Conservation (phyloP, 2,797 vertebrate genomes). For the Tenualosa thibaudeaui region DNA sequence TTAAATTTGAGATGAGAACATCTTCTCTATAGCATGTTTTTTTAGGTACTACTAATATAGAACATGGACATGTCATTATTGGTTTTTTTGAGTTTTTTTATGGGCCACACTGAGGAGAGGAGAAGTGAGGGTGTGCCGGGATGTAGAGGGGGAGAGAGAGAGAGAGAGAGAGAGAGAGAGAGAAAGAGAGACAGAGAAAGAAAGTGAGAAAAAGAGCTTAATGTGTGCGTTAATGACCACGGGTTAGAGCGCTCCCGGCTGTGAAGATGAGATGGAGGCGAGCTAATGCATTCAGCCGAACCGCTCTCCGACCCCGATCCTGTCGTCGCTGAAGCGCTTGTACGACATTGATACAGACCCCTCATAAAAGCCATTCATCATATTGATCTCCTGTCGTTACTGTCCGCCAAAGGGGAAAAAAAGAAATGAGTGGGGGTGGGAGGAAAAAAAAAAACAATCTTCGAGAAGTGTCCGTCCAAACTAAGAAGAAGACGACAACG, state of each 20-base stretch:
- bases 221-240: slow-evolving; percentile 13
- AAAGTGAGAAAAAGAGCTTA: not conserved
- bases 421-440: not conserved
- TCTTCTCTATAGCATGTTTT: not conserved
- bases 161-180: slow-evolving; percentile 1
- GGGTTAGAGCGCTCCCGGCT: slow-evolving; percentile 16
- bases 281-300: not conserved
- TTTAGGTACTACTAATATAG: not conserved
- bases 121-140: not conserved
- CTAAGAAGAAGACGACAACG: not conserved
- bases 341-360: slow-evolving; percentile 61
- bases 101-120: not conserved
- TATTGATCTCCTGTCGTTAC: slow-evolving; percentile 71
- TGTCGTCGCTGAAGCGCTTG: not conserved
- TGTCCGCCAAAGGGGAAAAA: not conserved
- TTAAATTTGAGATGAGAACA: not conserved
- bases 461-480: not conserved
- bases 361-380: slow-evolving; percentile 72
- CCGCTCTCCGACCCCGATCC: not conserved
- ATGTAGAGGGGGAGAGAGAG: not conserved
- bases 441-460: not conserved
- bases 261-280: slow-evolving; percentile 6
- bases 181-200: not conserved
- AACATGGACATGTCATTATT: slow-evolving; percentile 16
- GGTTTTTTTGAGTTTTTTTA: slow-evolving; percentile 6